Base-by-base conservation (phyloP, 2,113 vertebrate species). In the Pseudonaja textilis region DNA sequence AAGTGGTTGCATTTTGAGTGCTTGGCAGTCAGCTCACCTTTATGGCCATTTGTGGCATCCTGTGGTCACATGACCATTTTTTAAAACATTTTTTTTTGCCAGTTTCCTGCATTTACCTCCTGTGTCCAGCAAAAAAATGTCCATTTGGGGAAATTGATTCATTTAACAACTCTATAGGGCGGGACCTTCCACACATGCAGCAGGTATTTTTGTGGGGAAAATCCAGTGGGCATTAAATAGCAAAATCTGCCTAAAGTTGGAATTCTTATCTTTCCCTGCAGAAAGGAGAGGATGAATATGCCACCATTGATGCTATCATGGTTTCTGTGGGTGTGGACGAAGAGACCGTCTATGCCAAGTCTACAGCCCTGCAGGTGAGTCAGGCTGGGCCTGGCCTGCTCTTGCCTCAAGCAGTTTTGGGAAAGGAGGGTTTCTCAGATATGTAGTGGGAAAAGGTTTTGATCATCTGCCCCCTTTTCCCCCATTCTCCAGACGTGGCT, bases 311-410 rank as follows among this genome's bases (percentile, higher is more conserved):
- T 14, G 98, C 98, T 93, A 98, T 99, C 16, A 98, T 99, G 91
- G 99, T 99, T 23, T 98, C 99, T 0, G 99, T 99, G 8, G 99
- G 99, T 61, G 98, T 99, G 93, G 98, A 99, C 34, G 99, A 99
- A 94, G 99, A 99, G 95, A 99, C 98, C 5, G 98, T 99, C 45
- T 99, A 99, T 81, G 98, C 99, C 94, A 99, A 99, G 90, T 99
- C 99, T 85, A 99, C 99, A 8, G 99, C 98, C n/a, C 97, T 99
- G 92, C 98, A 99, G 98, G 99, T 99, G 34, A 97, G 87, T 2
- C 3, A 50, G n/a, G 11, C 42, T 25, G 23, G 8, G 20, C 5
- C 26, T 2, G 4, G 3, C 6, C 0, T 61, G 12, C 18, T 9
- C 0, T 16, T 16, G 54, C 26, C 18, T 61, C 1, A 18, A 39